phyloP scores from a whole-genome alignment of 2,113 vertebrate genomes.

The Echinops telfairi region DNA sequence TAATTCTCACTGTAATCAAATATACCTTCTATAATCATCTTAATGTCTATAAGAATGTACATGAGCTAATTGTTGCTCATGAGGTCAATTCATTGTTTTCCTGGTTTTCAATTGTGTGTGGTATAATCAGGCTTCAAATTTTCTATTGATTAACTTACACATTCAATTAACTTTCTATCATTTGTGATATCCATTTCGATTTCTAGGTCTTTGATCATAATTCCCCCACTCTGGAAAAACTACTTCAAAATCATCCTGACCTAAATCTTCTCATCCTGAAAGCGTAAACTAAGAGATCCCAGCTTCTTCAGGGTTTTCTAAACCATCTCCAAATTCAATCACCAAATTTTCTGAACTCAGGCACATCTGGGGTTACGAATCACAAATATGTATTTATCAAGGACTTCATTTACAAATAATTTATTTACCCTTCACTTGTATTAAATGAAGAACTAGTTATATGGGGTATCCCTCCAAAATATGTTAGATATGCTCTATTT shows the following conservation, averaged over 20 bases:
- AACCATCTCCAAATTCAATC: background rate
- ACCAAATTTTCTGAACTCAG: background rate
- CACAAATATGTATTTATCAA: background rate
- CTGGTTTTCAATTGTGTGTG: background rate
- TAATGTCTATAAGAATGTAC: background rate
- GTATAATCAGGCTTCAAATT: conserved; percentile 13
- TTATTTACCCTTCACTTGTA: background rate
- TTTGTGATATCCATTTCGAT: background rate
- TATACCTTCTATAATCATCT: background rate
- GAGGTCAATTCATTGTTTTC: background rate
- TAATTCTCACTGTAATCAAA: conserved; percentile 41
- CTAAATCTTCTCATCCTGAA: background rate
- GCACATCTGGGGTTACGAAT: background rate
- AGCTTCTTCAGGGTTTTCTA: background rate
- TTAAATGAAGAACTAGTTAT: background rate
- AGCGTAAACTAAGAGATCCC: background rate
- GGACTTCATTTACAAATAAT: background rate
- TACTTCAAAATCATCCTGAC: background rate
- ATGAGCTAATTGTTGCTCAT: background rate
- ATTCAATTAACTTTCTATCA: background rate
- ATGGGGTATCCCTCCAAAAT: background rate
- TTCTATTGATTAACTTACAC: background rate
- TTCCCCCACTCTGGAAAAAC: background rate
- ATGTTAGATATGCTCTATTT: background rate
- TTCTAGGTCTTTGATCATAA: background rate